Evolutionary conservation across 2,113 vertebrate genomes (phyloP).

Genomic region (Hoplias malabaricus): DNA sequence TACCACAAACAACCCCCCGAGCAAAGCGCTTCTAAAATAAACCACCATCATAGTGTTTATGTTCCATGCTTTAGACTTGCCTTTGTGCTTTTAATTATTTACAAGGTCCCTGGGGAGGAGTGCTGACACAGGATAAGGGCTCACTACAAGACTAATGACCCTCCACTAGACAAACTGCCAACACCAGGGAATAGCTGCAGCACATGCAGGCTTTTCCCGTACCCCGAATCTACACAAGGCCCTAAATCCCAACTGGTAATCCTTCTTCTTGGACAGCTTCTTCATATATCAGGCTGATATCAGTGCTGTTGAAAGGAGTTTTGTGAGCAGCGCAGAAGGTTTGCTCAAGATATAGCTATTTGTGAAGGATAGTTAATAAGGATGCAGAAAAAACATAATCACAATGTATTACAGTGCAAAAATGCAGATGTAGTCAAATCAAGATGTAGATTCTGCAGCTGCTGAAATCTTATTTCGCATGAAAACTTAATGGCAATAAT

Average conservation of each 20-base stretch:
- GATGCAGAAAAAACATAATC: no score
- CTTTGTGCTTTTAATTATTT: constrained; percentile 47
- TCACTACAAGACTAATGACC: constrained; percentile 18
- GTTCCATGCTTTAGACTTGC: constrained; percentile 19
- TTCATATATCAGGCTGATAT: not conserved
- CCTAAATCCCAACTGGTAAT: not conserved
- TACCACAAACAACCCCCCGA: not conserved
- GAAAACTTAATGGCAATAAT: no score
- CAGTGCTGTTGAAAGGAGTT: not conserved
- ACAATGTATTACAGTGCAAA: no score
- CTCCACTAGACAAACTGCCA: constrained; percentile 21
- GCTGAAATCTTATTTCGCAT: no score
- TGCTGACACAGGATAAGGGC: constrained; percentile 5
- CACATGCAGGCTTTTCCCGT: not conserved
- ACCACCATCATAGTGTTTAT: constrained; percentile 18
- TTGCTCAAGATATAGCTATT: not conserved
- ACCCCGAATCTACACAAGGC: not conserved
- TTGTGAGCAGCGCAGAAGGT: not conserved
- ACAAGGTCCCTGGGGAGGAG: constrained; percentile 18
- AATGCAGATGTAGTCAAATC: no score
- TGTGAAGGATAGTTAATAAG: not conserved
- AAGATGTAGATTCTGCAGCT: no score
- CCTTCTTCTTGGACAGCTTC: not conserved
- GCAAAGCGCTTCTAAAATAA: not conserved
- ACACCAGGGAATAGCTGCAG: constrained; percentile 7